Base-by-base conservation (phyloP, 2,113 vertebrate genomes). In the Vulpes ferrilata region DNA sequence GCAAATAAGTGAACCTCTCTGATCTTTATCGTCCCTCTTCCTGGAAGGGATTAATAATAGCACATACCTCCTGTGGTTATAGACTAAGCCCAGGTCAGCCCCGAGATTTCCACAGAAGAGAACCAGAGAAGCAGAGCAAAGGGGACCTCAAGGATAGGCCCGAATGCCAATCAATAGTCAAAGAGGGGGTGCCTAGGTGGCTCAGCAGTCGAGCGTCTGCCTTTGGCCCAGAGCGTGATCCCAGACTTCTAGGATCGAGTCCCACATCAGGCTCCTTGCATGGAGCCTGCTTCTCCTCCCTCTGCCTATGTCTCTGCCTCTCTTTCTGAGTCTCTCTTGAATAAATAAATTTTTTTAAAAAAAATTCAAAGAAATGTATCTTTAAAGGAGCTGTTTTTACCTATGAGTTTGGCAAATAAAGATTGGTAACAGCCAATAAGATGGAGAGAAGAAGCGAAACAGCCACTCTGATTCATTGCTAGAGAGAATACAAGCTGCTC, bases 401-500 rank as follows among this genome's bases (percentile, higher is more conserved):
- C 65, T 59, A 8, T 0, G 62, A 87, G 51, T 55, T 55, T 87
- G 95, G 73, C 83, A 85, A 55, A 79, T n/a, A n/a, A 62, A 35
- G 73, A 67, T 16, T 4, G 20, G 55, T 85, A 73, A 73, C 2
- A 23, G 95, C 27, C 82, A n/a, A 4, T 19, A 12, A 57, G 12
- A 51, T 0, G 15, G 30, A 89, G 16, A 25, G 16, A 4, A 11
- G n/a, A 55, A 79, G 90, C 64, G 53, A 92, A 82, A 38, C 22
- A 48, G 90, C 83, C 60, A 59, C 43, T 51, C 71, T 12, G 32
- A 53, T 59, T 89, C 96, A 92, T 64, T 76, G 74, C 96, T 95
- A 69, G 84, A 96, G 69, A 94, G 81, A 90, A 84, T 55, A 51
- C 11, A 60, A 53, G 76, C 0, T 16, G 84, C 93, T 65, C 94